Conservation (phyloP, 2,113 vertebrate species). For the Opisthocomus hoazin region DNA sequence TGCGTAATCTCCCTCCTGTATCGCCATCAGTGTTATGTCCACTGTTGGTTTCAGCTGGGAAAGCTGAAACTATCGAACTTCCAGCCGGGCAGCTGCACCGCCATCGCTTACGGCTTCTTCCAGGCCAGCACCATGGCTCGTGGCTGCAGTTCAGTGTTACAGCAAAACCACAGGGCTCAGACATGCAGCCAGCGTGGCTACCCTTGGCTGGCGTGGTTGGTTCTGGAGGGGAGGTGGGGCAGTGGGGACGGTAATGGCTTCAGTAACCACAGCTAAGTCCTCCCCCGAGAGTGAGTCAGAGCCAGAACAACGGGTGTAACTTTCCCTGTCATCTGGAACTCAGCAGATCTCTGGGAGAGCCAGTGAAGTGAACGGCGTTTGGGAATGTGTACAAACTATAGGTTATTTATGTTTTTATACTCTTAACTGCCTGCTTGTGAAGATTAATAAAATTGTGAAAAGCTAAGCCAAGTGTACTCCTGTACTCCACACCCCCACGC, state of each 20-base stretch:
- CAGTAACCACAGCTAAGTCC: not conserved
- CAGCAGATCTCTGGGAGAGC: not conserved
- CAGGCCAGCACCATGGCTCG: not conserved
- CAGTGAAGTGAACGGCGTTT: not conserved
- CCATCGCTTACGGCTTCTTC: not conserved
- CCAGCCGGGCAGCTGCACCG: not conserved
- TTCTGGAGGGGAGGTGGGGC: not conserved
- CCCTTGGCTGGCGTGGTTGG: not conserved
- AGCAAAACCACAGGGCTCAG: fast-evolving
- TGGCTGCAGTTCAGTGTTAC: not conserved
- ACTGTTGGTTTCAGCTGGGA: not conserved
- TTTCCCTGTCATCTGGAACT: not conserved
- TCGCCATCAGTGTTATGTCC: fast-evolving
- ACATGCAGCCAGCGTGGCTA: not conserved
- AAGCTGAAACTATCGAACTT: not conserved
- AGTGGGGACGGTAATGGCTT: not conserved
- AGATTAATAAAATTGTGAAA: not conserved
- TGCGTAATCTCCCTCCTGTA: not conserved
- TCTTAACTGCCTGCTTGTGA: not conserved
- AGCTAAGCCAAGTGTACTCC: not conserved
- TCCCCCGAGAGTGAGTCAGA: not conserved
- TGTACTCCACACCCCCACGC: no score
- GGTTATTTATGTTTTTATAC: not conserved
- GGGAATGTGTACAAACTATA: not conserved
- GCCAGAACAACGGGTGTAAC: no score